A percentile compares a stretch with the other conserved stretches of the same genome.
Evolutionary conservation across 2,888 invertebrate species (phyloP).

Genomic region (Dolichopus griseipennis): DNA sequence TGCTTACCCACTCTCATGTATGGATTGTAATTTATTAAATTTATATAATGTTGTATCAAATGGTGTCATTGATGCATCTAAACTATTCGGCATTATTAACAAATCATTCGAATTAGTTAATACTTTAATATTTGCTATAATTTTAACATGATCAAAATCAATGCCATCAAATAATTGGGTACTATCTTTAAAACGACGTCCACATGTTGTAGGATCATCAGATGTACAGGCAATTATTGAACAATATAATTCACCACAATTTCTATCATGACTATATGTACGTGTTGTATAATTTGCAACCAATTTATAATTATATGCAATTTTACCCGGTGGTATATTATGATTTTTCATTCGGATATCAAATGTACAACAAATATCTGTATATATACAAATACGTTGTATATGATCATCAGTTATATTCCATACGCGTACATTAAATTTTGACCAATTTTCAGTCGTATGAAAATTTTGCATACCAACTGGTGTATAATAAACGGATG

Average conservation of each 20-base stretch:
- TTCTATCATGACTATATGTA: conserved; percentile 9
- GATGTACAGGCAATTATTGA: conserved; percentile 40
- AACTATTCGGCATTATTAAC: conserved; percentile 41
- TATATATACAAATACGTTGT: conserved; percentile 19
- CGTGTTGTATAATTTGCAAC: conserved; percentile 16
- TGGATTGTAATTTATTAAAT: conserved; percentile 25
- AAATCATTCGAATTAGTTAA: conserved; percentile 13
- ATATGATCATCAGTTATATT: neutral
- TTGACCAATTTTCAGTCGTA: conserved; percentile 14
- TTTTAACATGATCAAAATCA: conserved; percentile 18
- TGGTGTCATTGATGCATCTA: conserved; percentile 45
- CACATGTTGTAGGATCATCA: conserved; percentile 32
- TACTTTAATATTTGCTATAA: conserved; percentile 16
- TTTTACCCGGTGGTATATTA: conserved; percentile 12
- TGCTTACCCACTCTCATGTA: conserved; percentile 14
- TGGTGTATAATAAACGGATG: neutral
- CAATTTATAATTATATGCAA: conserved; percentile 17
- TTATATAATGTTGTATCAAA: conserved; percentile 39
- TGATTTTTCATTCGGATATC: conserved; percentile 18
- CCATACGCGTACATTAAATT: neutral
- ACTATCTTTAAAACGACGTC: conserved; percentile 19
- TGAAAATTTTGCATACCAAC: conserved; percentile 14
- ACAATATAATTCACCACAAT: conserved; percentile 30
- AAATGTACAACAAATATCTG: conserved; percentile 30
- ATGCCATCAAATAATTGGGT: conserved; percentile 10